These are phyloP conservation scores for Galeopterus variegatus DNA, from an alignment of 2,113 vertebrate species.

Conservation along the genomic window DNA sequence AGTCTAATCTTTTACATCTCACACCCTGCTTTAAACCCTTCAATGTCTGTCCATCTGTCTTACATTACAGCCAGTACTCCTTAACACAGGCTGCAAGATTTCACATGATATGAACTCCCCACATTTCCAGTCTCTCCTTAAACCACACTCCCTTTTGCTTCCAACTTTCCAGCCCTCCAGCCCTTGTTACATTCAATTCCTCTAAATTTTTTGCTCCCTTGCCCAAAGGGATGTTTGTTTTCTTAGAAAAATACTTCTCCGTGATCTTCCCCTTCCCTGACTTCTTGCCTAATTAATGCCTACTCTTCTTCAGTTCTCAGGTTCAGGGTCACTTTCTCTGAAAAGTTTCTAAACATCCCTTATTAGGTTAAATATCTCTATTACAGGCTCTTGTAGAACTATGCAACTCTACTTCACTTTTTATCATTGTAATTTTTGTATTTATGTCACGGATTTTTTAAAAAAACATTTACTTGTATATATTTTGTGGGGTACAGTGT, in stretches of 20 bases:
- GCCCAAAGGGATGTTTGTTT: not conserved
- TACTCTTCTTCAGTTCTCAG: not conserved
- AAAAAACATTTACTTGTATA: no score
- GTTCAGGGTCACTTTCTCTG: not conserved
- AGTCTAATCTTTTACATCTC: not conserved
- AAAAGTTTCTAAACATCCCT: not conserved
- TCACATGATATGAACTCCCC: not conserved
- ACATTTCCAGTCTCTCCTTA: not conserved
- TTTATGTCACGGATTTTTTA: not conserved
- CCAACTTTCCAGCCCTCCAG: not conserved
- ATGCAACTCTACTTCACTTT: slow-evolving; percentile 8
- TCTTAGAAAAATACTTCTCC: not conserved
- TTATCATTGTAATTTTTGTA: not conserved
- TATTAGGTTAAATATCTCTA: not conserved
- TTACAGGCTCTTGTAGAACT: not conserved
- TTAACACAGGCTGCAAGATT: not conserved
- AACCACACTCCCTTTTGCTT: not conserved
- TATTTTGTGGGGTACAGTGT: no score
- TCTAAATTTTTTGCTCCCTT: not conserved
- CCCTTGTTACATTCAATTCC: not conserved
- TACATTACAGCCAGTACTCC: not conserved
- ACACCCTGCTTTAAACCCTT: not conserved
- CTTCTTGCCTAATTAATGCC: not conserved
- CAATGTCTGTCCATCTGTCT: not conserved
- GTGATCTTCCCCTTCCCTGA: not conserved